Evolutionary conservation across 2,888 invertebrate genomes (phyloP), one percentile per base, ranked within the genome.

Genomic region (Lochmaea capreae): DNA sequence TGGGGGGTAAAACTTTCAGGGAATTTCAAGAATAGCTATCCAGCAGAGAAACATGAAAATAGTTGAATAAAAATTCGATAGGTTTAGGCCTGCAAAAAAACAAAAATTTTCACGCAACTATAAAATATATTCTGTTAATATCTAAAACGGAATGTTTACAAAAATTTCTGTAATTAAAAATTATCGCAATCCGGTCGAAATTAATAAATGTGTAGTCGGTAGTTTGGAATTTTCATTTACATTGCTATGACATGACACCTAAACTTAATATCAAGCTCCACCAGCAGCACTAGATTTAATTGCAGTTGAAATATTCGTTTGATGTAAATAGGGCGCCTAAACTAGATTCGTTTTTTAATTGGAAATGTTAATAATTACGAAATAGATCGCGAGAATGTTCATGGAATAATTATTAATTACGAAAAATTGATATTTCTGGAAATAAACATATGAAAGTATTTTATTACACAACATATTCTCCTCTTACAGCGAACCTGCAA

Each of bases 151-250:
- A 46, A 46, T 46, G 43, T 11, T 43, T 43, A 12, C 11, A 43
- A 43, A 43, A 43, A 26, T 49, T 63, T 54, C 57, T 42, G 63
- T 70, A 63, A 70, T 70, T 70, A 63, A 70, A 63, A 63, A 52
- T 63, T 54, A 59, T 63, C 54, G 62, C 59, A 22, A 14, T 26
- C 59, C 33, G 26, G 10, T 54, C 26, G n/a, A 59, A 33, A 22
- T 33, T 59, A 59, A 59, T 59, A 59, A 26, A 59, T 33, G 33
- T 11, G 26, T 26, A 59, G 39, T 59, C 59, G 18, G 33, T 59
- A 26, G 59, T 33, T 33, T 14, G 59, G 59, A 59, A 59, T 62
- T 62, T 62, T 42, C 62, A 62, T n/a, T 62, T 42, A 42, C 6
- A 62, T 62, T 62, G 22, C 59, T 9, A 14, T 59, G 59, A 22